These are phyloP conservation scores for Tapirus indicus DNA, from an alignment of 2,797 vertebrate genomes.

Conservation along the genomic window DNA sequence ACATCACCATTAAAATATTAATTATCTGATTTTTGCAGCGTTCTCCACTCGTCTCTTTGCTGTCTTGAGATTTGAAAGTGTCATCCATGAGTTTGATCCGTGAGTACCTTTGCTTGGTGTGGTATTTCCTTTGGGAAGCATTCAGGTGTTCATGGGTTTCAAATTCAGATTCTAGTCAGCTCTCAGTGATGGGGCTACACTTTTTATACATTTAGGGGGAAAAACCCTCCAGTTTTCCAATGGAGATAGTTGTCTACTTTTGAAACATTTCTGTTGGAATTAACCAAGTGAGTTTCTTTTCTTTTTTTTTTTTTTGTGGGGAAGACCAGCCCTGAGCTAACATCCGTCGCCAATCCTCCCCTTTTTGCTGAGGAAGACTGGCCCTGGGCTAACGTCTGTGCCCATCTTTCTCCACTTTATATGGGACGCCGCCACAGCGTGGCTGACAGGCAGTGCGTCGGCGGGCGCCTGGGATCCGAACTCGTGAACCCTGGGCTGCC, in stretches of 20 bases:
- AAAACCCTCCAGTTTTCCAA: not conserved
- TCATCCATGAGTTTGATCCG: conserved; percentile 99
- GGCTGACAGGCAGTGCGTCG: no score
- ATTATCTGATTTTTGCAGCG: conserved; percentile 88
- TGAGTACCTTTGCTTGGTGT: conserved; percentile 88
- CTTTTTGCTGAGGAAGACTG: no score
- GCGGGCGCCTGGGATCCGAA: no score
- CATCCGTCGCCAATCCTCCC: no score
- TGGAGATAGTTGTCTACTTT: not conserved
- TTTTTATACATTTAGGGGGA: not conserved
- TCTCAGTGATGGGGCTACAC: not conserved
- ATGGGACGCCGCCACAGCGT: no score
- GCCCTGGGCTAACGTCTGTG: no score
- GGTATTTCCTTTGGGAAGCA: not conserved
- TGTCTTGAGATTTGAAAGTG: conserved; percentile 98
- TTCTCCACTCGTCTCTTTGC: conserved; percentile 99
- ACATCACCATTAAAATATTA: not conserved
- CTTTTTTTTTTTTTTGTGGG: no score
- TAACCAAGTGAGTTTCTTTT: not conserved
- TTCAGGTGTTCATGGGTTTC: conserved; percentile 42
- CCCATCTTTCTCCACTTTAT: no score
- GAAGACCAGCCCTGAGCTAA: no score
- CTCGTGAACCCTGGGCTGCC: no score
- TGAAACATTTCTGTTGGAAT: conserved; percentile 43
- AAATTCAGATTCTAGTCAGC: not conserved